Evolutionary conservation across 2,888 invertebrate species (phyloP).

Genomic region (Brachyptera risi): DNA sequence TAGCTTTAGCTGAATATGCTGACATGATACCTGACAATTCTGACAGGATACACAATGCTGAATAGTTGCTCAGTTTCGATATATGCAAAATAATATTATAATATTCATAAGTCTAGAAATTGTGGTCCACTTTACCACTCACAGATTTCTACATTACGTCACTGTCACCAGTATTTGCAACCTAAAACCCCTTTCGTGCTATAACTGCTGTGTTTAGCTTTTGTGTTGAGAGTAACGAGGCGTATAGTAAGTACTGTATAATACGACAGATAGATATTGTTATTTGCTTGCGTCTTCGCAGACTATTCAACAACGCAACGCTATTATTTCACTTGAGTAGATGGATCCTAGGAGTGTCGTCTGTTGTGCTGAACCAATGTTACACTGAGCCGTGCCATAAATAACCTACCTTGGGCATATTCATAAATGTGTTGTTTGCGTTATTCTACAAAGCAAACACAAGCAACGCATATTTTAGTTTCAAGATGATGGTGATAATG

Average conservation of each 20-base stretch:
- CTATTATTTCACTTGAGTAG: not conserved
- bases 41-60: not conserved
- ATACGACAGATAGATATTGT: not conserved
- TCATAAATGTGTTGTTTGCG: not conserved
- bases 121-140: not conserved
- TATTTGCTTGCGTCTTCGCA: not conserved
- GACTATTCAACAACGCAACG: not conserved
- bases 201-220: not conserved
- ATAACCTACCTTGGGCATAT: not conserved
- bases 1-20: too few relatives aligned
- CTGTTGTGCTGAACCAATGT: too few relatives aligned
- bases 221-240: not conserved
- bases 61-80: too few relatives aligned
- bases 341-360: not conserved
- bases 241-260: not conserved
- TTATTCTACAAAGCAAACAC: not conserved
- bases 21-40: not conserved
- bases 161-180: conserved; percentile 2
- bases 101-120: too few relatives aligned
- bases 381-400: not conserved
- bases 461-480: too few relatives aligned
- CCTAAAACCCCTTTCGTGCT: not conserved
- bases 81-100: too few relatives aligned
- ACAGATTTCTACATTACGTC: conserved; percentile 2
- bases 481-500: too few relatives aligned